phyloP scores from a whole-genome alignment of 2,797 vertebrate species.

The Acanthurus lineatus region DNA sequence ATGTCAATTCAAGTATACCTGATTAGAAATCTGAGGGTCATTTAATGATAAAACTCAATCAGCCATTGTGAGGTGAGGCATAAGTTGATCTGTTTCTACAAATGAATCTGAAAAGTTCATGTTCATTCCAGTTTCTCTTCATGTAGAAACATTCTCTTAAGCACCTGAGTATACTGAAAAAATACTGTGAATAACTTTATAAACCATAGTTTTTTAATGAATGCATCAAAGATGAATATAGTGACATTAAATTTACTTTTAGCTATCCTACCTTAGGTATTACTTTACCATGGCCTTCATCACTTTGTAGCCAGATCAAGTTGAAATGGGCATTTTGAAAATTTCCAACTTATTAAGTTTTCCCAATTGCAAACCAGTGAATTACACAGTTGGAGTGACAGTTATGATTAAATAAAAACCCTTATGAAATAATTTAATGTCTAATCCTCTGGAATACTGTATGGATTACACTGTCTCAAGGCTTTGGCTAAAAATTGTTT shows the following conservation, averaged over 20 bases:
- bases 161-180: constrained; percentile 82
- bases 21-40: constrained; percentile 52
- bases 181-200: constrained; percentile 87
- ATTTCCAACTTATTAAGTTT: constrained; percentile 33
- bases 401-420: constrained; percentile 33
- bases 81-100: constrained; percentile 60
- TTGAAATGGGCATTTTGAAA: constrained; percentile 65
- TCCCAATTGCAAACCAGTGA: constrained; percentile 47
- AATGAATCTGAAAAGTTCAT: constrained; percentile 72
- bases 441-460: constrained; percentile 51
- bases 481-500: constrained; percentile 64
- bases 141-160: constrained; percentile 77
- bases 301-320: constrained; percentile 74
- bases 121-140: constrained; percentile 83
- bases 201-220: constrained; percentile 80
- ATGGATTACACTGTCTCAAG: constrained; percentile 53
- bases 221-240: constrained; percentile 70
- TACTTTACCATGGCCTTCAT: constrained; percentile 74
- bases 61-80: constrained; percentile 51
- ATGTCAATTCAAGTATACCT: constrained; percentile 43
- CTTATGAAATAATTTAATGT: constrained; percentile 25
- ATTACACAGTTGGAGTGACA: constrained; percentile 48
- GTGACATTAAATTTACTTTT: constrained; percentile 64
- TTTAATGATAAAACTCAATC: constrained; percentile 52
- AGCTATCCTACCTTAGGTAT: constrained; percentile 71